A percentile compares a stretch with the other conserved stretches of the same genome.
Evolutionary conservation across 2,888 invertebrate genomes (phyloP).

Genomic region (Eledone cirrhosa): DNA sequence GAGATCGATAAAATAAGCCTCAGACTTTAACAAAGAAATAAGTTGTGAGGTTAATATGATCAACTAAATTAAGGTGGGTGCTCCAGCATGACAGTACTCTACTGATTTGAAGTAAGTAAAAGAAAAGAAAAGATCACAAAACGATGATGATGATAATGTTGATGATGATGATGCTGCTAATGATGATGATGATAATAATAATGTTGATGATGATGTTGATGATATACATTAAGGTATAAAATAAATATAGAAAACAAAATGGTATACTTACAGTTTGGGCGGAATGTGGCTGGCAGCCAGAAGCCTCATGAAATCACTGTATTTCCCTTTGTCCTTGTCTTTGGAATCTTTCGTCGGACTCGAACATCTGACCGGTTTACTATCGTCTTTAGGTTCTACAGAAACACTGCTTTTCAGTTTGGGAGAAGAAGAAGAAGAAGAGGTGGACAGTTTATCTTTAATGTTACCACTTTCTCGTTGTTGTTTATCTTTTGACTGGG

Average conservation of each 20-base stretch:
- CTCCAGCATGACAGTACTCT: too few relatives aligned
- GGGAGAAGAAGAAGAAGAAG: not conserved
- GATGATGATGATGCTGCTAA: not conserved
- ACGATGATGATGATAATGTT: not conserved
- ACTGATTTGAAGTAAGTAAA: too few relatives aligned
- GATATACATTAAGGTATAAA: too few relatives aligned
- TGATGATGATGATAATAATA: not conserved
- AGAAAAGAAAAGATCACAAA: too few relatives aligned
- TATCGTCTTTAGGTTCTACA: not conserved
- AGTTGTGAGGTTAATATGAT: too few relatives aligned
- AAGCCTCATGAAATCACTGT: constrained; percentile 43
- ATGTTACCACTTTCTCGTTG: not conserved
- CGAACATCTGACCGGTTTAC: not conserved
- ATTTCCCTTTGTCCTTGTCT: constrained; percentile 29
- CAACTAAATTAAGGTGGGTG: too few relatives aligned
- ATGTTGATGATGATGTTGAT: too few relatives aligned
- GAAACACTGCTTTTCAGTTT: not conserved
- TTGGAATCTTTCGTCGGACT: not conserved
- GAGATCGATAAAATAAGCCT: too few relatives aligned
- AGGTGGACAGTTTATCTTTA: not conserved
- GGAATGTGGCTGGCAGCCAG: constrained; percentile 37
- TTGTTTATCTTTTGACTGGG: constrained; percentile 10
- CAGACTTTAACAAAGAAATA: too few relatives aligned
- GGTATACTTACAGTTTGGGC: constrained; percentile 39
- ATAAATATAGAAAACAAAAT: too few relatives aligned